Evolutionary conservation across 2,888 invertebrate species (phyloP), one percentile per base, ranked within the genome.

Genomic region (Brachyptera risi): DNA sequence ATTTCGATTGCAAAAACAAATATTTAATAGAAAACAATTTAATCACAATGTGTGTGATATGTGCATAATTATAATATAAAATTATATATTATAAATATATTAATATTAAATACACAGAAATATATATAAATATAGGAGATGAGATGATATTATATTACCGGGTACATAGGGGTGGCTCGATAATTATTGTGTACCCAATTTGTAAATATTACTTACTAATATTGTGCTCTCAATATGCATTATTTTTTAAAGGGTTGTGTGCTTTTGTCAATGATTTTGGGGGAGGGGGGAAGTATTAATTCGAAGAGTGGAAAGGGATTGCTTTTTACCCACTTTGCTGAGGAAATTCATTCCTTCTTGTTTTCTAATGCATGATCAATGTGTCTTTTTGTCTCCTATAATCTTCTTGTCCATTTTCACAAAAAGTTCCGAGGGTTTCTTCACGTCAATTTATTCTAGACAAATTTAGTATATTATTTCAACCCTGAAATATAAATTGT

Each of bases 11-110:
- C 60, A 56, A 62, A 59, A 56, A 60, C 57, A 57, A 60, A 60
- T 56, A 63, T 63, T 63, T 58, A 57, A 65, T 63, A 65, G 61
- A 37, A 35, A 35, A 54, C 35, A 21, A 42, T 19, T 47, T 47
- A 62, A 63, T 63, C 65, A 65, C 62, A 64, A 60, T 61, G 62
- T 56, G 64, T 64, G 64, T 62, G 61, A 64, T 64, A 63, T 35
- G 35, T 54, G 35, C 54, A 19, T 54, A 44, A 31, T 42, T 47
- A 47, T 47, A 47, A 47, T 37, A 54, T 54, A 21, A 58, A 38
- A 57, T 21, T 17, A 47, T 47, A 59, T 59, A 63, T 60, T 61
- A 62, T 64, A 64, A 59, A 62, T 51, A 62, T 54, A 59, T 38
- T 49, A 61, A 58, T 57, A 61, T 58, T 61, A 65, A 63, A 65